phyloP scores from a whole-genome alignment of 1,140 invertebrate species.

The Octopus bimaculoides region DNA sequence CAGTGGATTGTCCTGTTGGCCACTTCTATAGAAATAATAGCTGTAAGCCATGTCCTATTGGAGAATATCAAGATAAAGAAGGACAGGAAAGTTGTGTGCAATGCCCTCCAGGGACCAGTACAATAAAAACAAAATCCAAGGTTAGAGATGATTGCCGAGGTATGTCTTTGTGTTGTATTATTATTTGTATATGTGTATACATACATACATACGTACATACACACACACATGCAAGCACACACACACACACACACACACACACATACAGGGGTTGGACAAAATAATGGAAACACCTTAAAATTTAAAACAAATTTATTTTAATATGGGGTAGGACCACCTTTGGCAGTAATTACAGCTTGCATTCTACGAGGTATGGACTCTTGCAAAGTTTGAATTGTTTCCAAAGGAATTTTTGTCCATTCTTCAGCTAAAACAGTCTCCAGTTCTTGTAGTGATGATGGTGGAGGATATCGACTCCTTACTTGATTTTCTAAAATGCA shows the following conservation, averaged over 20 bases:
- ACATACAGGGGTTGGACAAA: too few relatives aligned
- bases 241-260: background rate
- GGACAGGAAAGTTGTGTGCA: constrained; percentile 14
- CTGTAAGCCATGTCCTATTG: constrained; percentile 19
- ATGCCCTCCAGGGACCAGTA: constrained; percentile 19
- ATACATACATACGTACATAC: background rate
- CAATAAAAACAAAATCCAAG: background rate
- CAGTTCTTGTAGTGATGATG: too few relatives aligned
- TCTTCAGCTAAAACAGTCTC: too few relatives aligned
- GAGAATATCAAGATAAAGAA: constrained; percentile 21
- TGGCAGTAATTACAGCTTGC: too few relatives aligned
- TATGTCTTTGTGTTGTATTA: background rate
- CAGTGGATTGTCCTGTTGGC: constrained; percentile 20
- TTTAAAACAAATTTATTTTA: too few relatives aligned
- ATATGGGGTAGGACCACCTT: too few relatives aligned
- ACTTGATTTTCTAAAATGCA: too few relatives aligned
- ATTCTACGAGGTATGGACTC: too few relatives aligned
- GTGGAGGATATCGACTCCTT: too few relatives aligned
- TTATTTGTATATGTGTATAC: background rate
- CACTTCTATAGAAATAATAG: constrained; percentile 6
- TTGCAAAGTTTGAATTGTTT: too few relatives aligned
- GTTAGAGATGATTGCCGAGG: background rate
- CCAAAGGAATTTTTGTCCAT: too few relatives aligned
- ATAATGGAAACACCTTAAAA: too few relatives aligned
- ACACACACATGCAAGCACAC: background rate